These are phyloP conservation scores for Drosophila mulleri DNA, from an alignment of 2,888 invertebrate species.

Conservation along the genomic window DNA sequence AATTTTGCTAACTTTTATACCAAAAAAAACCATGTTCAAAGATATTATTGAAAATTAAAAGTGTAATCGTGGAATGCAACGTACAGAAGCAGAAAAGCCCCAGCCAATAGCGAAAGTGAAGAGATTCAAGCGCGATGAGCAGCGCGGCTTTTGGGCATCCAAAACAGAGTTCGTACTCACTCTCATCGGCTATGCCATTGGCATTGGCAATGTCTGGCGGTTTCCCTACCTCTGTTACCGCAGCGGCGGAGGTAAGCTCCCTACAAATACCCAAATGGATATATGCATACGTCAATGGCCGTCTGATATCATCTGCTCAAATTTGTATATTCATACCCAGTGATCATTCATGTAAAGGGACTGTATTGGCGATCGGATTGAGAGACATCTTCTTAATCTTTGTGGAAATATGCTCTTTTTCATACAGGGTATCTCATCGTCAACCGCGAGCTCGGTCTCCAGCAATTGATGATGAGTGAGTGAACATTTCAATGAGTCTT, in stretches of 20 bases:
- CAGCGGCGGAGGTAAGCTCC: conserved; percentile 90
- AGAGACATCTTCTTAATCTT: neutral
- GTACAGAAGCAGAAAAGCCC: neutral
- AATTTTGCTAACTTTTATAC: neutral
- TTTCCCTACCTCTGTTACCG: conserved; percentile 95
- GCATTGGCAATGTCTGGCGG: conserved; percentile 94
- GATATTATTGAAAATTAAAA: neutral
- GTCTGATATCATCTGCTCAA: neutral
- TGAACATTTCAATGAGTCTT: conserved; percentile 18
- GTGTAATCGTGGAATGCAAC: conserved; percentile 11
- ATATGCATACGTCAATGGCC: neutral
- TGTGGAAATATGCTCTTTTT: neutral
- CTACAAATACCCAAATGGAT: neutral
- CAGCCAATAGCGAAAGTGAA: conserved; percentile 23
- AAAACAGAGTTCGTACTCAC: conserved; percentile 92
- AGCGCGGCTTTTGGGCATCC: conserved; percentile 89
- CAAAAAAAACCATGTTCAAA: neutral
- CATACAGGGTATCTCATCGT: neutral
- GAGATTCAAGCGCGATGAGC: conserved; percentile 68
- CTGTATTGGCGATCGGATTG: neutral
- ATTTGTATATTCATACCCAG: neutral
- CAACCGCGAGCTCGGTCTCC: neutral
- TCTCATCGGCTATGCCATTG: conserved; percentile 93
- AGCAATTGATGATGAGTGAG: conserved; percentile 24
- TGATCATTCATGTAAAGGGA: neutral